Base-by-base conservation (phyloP, 2,113 vertebrate species). In the Eonycteris spelaea region DNA sequence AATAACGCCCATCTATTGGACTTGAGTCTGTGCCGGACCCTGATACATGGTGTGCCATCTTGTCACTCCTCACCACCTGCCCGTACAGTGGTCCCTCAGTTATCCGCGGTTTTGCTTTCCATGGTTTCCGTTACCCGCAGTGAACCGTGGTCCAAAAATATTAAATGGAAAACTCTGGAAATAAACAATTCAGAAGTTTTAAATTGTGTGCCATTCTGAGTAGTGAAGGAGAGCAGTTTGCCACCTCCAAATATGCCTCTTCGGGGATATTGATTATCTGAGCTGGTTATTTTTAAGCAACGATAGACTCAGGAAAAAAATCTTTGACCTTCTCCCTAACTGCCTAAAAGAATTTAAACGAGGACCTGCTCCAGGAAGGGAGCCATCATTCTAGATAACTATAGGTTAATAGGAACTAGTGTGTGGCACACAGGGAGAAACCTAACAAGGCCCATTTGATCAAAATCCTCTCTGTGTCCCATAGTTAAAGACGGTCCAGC, bases 1-100 rank as follows among this genome's bases (percentile, higher is more conserved):
- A 67, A 67, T 38, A 83, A 30, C 22, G 16, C 2, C 6, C 19
- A 5, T 30, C 33, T 30, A 11, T 1, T 1, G 13, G 33, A 40
- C 79, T 13, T 15, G 55, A 38, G 48, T 65, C 30, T 19, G 45
- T 13, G 53, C 48, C 24, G 5, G 40, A 12, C 77, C 74, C 28
- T 6, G 5, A 19, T 2, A 10, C 0, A 8, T 86, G 9, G 0
- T 5, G 21, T 16, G 8, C 15, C 61, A 3, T 2, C 38, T 7
- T 12, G 0, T 19, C 12, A 16, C 26, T 84, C 53, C 45, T 91
- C n/a, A 21, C 13, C 26, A 10, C n/a, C 10, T 2, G 1, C 35
- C 2, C 1, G 16, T 0, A 14, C 13, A 2, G 75, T 3, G 13
- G 33, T n/a, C 33, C 75, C 48, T 33, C 33, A 21, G 24, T 55